These are phyloP conservation scores for Leptestheria dahalacensis DNA, from an alignment of 1,140 invertebrate genomes.

Conservation along the genomic window DNA sequence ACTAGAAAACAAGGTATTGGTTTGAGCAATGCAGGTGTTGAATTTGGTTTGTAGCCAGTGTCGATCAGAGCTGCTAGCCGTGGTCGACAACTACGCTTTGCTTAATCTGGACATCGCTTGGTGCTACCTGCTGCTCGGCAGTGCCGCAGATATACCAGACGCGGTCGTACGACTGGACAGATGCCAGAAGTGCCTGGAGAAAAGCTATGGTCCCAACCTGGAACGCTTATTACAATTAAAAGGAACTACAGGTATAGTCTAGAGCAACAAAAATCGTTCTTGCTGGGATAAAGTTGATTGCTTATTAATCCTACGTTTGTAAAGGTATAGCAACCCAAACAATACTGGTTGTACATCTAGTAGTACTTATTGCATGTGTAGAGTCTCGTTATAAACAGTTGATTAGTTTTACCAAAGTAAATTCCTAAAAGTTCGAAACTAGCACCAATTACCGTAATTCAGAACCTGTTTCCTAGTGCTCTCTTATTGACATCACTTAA, in stretches of 20 bases:
- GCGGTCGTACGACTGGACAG: constrained; percentile 44
- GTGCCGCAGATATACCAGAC: constrained; percentile 50
- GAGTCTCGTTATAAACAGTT: too few species aligned
- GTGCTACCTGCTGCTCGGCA: constrained; percentile 61
- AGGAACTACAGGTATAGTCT: constrained; percentile 35
- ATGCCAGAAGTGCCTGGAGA: constrained; percentile 47
- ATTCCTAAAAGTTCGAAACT: too few species aligned
- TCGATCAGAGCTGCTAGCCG: constrained; percentile 43
- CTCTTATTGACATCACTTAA: too few species aligned
- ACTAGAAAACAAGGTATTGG: too few species aligned
- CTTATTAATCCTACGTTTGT: too few species aligned
- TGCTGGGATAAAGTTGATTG: too few species aligned
- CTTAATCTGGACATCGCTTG: constrained; percentile 67
- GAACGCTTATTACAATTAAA: constrained; percentile 50
- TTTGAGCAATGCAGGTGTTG: too few species aligned
- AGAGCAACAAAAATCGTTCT: too few species aligned
- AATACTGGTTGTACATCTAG: too few species aligned
- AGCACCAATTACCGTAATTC: not conserved
- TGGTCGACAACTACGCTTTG: constrained; percentile 64
- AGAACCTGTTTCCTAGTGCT: not conserved
- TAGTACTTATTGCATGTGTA: too few species aligned
- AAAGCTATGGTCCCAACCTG: constrained; percentile 52
- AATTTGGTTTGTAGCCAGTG: constrained; percentile 39
- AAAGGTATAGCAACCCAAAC: too few species aligned
- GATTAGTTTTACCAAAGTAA: too few species aligned